Percentiles rank a stretch among this genome's conserved stretches.
Conservation (phyloP, 2,888 invertebrate genomes). For the Drosophila pseudotakahashii region DNA sequence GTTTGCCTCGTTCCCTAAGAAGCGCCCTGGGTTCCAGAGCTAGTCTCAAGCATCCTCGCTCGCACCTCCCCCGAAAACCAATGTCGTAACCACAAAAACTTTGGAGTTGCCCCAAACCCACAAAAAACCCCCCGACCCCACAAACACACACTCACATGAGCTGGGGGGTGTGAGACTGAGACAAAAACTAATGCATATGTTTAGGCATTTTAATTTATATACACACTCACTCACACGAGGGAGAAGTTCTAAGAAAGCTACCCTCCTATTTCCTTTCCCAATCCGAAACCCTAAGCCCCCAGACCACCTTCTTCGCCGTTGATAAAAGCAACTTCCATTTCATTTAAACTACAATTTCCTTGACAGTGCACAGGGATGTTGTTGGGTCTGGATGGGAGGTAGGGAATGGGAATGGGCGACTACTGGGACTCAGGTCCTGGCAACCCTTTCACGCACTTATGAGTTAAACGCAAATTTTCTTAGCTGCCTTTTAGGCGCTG, state of each 20-base stretch:
- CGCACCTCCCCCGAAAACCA: constrained; percentile 62
- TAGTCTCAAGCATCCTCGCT: constrained; percentile 44
- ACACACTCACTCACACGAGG: constrained; percentile 52
- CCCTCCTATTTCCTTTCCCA: constrained; percentile 27
- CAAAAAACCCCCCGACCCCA: constrained; percentile 10
- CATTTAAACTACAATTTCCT: constrained; percentile 82
- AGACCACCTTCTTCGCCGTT: constrained; percentile 63
- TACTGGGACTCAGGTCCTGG: constrained; percentile 44
- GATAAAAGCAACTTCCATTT: constrained; percentile 82
- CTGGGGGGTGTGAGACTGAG: constrained; percentile 49
- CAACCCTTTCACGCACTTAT: constrained; percentile 81
- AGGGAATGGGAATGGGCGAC: constrained; percentile 2
- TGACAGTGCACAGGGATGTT: constrained; percentile 70
- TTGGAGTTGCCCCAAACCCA: constrained; percentile 58
- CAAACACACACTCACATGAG: constrained; percentile 9
- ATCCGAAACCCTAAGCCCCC: constrained; percentile 34
- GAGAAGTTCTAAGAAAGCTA: constrained; percentile 74
- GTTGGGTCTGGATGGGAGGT: constrained; percentile 11
- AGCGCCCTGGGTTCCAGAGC: not conserved
- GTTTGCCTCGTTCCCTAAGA: constrained; percentile 24
- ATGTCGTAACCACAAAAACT: constrained; percentile 80
- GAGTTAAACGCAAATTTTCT: constrained; percentile 82
- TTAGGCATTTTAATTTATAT: constrained; percentile 82
- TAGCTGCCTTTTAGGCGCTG: constrained; percentile 80
- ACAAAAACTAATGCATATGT: constrained; percentile 82